Evolutionary conservation across 2,888 invertebrate genomes (phyloP).

Genomic region (Scaeva pyrastri): DNA sequence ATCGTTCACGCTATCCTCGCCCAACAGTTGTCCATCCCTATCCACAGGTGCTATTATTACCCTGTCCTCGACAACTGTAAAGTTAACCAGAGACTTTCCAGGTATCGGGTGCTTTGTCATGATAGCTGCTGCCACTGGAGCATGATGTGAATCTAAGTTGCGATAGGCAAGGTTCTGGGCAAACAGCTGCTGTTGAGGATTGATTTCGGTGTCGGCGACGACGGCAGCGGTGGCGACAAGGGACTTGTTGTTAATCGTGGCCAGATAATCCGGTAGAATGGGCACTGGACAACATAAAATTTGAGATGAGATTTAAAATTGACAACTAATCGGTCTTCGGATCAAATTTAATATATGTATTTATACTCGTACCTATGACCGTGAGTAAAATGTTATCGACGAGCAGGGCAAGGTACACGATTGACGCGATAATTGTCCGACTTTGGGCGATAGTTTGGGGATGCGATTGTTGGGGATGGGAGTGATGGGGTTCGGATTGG

Average conservation of each 20-base stretch:
- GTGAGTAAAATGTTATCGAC: constrained; percentile 95
- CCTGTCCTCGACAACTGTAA: constrained; percentile 79
- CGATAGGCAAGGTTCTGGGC: constrained; percentile 81
- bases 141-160: constrained; percentile 78
- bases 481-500: constrained; percentile 17
- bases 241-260: constrained; percentile 85
- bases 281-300: constrained; percentile 86
- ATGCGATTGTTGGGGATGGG: background rate
- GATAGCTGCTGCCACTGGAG: constrained; percentile 77
- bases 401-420: constrained; percentile 90
- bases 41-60: constrained; percentile 73
- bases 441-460: constrained; percentile 67
- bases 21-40: constrained; percentile 40
- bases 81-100: constrained; percentile 82
- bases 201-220: constrained; percentile 35
- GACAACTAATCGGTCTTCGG: constrained; percentile 17
- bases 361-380: constrained; percentile 96
- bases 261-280: constrained; percentile 91
- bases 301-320: constrained; percentile 38
- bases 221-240: background rate
- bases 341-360: background rate
- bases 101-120: constrained; percentile 83
- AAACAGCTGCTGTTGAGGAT: constrained; percentile 77
- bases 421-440: constrained; percentile 84
- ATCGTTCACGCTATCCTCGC: constrained; percentile 70